A percentile compares a stretch with the other conserved stretches of the same genome.
phyloP scores from a whole-genome alignment of 2,113 vertebrate genomes.

The Chaetodon auriga region DNA sequence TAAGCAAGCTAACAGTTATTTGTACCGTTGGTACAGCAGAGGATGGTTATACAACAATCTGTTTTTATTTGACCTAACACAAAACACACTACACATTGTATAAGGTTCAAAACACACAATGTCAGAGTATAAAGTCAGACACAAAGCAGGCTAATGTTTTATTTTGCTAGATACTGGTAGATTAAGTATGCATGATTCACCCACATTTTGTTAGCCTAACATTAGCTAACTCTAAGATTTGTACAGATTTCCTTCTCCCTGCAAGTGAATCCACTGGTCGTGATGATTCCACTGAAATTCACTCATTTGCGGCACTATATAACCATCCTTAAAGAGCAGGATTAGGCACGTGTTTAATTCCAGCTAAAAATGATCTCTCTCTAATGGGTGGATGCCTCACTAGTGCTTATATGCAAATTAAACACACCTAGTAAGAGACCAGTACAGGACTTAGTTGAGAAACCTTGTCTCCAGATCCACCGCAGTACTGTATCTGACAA shows the following conservation, averaged over 20 bases:
- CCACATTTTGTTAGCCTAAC: no score
- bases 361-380: neutral
- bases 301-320: neutral
- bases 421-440: neutral
- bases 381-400: neutral
- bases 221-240: neutral
- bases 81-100: no score
- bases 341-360: neutral
- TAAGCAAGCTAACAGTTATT: neutral
- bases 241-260: neutral
- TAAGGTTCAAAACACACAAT: no score
- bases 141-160: no score
- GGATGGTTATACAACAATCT: neutral
- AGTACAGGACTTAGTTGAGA: neutral
- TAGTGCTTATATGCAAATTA: neutral
- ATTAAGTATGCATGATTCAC: no score
- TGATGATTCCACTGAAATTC: neutral
- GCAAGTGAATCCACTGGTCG: neutral
- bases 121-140: no score
- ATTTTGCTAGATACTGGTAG: no score
- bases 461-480: neutral
- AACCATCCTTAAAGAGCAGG: neutral
- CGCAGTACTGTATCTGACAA: constrained; percentile 8
- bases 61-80: no score
- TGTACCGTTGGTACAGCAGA: neutral